phyloP scores from a whole-genome alignment of 2,888 invertebrate genomes.

The Megalurothrips usitatus region DNA sequence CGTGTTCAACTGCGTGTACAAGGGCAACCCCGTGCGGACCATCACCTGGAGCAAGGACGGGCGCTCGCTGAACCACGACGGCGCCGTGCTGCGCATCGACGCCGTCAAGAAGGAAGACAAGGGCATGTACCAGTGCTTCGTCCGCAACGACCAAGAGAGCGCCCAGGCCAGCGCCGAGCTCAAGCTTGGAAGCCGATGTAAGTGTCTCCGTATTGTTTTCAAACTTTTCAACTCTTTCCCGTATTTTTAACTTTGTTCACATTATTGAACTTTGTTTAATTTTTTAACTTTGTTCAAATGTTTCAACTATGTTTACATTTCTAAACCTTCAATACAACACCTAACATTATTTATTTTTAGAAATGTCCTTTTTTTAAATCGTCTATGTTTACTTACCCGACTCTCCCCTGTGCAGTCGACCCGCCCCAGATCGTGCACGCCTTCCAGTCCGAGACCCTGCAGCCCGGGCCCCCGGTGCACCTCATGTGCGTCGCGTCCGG shows the following conservation, averaged over 20 bases:
- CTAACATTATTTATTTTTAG: conserved; percentile 29
- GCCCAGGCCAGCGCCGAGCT: conserved; percentile 90
- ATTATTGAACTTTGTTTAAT: conserved; percentile 35
- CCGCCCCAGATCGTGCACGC: conserved; percentile 83
- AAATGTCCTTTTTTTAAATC: conserved; percentile 29
- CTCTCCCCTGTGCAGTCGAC: conserved; percentile 57
- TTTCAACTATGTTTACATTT: conserved; percentile 29
- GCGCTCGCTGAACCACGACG: conserved; percentile 75
- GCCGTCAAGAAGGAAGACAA: conserved; percentile 90
- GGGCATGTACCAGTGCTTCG: conserved; percentile 96
- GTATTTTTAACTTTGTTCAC: conserved; percentile 26
- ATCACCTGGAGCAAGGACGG: conserved; percentile 92
- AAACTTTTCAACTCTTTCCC: too few relatives aligned
- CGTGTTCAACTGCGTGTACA: conserved; percentile 75
- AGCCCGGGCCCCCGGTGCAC: conserved; percentile 83
- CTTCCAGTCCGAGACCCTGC: conserved; percentile 83
- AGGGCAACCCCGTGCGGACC: conserved; percentile 77
- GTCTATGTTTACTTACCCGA: conserved; percentile 15
- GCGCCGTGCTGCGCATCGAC: conserved; percentile 71
- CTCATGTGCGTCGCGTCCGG: conserved; percentile 91
- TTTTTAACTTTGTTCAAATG: conserved; percentile 29
- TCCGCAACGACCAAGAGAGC: conserved; percentile 87
- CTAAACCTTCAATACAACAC: too few relatives aligned
- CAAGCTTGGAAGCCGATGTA: conserved; percentile 85
- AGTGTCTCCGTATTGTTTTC: too few relatives aligned